Evolutionary conservation across 1,140 invertebrate species (phyloP).

Genomic region (Brachionus angularis): DNA sequence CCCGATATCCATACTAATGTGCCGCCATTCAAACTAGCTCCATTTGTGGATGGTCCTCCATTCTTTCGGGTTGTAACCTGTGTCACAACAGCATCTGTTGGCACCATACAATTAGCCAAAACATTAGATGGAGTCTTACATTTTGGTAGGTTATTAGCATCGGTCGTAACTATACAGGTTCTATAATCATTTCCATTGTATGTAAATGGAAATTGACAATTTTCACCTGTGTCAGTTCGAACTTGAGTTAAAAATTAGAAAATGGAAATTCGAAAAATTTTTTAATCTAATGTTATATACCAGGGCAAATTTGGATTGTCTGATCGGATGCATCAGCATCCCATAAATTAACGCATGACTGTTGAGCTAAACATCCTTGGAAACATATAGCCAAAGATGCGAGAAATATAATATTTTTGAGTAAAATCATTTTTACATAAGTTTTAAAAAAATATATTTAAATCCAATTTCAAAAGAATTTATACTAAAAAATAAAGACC

Average conservation of each 20-base stretch:
- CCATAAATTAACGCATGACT: slow-evolving; percentile 3
- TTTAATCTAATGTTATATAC: not conserved
- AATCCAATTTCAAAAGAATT: too few species aligned
- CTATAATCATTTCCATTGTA: slow-evolving; percentile 5
- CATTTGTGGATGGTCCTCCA: not conserved
- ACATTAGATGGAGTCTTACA: not conserved
- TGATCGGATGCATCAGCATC: slow-evolving; percentile 27
- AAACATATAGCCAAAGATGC: too few species aligned
- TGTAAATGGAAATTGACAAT: slow-evolving; percentile 20
- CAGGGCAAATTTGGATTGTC: not conserved
- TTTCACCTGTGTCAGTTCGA: slow-evolving; percentile 4
- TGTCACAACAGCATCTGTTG: slow-evolving; percentile 10
- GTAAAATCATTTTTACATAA: too few species aligned
- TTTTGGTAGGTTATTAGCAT: not conserved
- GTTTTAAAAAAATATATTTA: too few species aligned
- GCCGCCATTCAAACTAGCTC: slow-evolving; percentile 22
- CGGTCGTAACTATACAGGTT: not conserved
- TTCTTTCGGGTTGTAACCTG: slow-evolving; percentile 8
- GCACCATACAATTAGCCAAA: slow-evolving; percentile 13
- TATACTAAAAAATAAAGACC: too few species aligned
- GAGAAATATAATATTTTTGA: too few species aligned
- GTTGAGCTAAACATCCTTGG: too few species aligned
- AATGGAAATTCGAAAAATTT: not conserved
- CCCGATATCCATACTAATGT: slow-evolving; percentile 12
- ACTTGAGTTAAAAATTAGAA: not conserved